Percentiles rank a stretch among this genome's conserved stretches.
Evolutionary conservation across 2,113 vertebrate genomes (phyloP).

Genomic region (Romanogobio albipinnatus): DNA sequence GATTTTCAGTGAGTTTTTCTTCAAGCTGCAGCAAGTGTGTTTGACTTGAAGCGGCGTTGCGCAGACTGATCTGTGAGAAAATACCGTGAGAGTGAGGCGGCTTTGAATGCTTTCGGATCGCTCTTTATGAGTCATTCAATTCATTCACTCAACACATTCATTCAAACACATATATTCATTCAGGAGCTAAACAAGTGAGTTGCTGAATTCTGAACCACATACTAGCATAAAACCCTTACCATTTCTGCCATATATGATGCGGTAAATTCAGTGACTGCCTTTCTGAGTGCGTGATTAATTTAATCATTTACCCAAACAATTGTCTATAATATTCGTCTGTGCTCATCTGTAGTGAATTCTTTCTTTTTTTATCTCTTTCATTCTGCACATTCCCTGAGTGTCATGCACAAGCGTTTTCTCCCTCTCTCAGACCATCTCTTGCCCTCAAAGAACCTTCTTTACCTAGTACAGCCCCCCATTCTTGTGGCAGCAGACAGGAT

Average conservation of each 20-base stretch:
- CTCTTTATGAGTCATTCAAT: neutral
- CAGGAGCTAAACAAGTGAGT: neutral
- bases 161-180: neutral
- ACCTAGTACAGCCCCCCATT: neutral
- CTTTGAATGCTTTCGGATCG: too few relatives aligned
- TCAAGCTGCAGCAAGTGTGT: neutral
- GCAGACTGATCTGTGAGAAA: too few relatives aligned
- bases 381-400: constrained; percentile 17
- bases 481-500: constrained; percentile 12
- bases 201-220: too few relatives aligned
- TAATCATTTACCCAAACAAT: too few relatives aligned
- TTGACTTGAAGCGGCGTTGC: too few relatives aligned
- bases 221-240: too few relatives aligned
- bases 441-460: constrained; percentile 10
- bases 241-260: too few relatives aligned
- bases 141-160: neutral
- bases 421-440: neutral
- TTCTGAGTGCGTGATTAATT: neutral
- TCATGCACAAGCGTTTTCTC: neutral
- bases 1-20: neutral
- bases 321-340: neutral
- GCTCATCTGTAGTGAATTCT: constrained; percentile 32
- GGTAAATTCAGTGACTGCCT: neutral
- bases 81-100: too few relatives aligned
- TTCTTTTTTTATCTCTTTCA: neutral